Percentiles rank a stretch among this genome's conserved stretches.
Evolutionary conservation across 2,888 invertebrate genomes (phyloP).

Genomic region (Rhingia campestris): DNA sequence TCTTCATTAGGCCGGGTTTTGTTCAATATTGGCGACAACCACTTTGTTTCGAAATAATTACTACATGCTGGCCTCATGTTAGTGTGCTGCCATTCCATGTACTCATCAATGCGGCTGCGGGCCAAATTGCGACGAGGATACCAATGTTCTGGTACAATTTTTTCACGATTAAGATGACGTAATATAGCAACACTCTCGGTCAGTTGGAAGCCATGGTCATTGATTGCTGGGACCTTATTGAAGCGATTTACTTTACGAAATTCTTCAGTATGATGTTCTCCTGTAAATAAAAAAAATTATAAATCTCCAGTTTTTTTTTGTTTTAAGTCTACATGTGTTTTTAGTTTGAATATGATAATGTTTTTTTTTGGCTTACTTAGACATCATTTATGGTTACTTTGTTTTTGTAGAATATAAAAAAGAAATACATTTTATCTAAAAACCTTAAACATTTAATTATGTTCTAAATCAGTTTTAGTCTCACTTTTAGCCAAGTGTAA

Average conservation of each 20-base stretch:
- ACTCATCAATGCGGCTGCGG: conserved; percentile 88
- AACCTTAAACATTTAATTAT: no score
- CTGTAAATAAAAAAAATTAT: conserved; percentile 81
- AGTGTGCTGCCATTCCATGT: conserved; percentile 89
- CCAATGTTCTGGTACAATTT: conserved; percentile 85
- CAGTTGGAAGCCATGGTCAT: conserved; percentile 87
- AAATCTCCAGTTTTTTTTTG: no score
- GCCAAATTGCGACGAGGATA: conserved; percentile 86
- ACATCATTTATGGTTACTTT: no score
- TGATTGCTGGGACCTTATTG: conserved; percentile 87
- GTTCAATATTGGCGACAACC: conserved; percentile 83
- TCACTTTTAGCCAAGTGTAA: no score
- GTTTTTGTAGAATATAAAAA: no score
- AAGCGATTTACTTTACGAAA: conserved; percentile 85
- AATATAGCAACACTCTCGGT: conserved; percentile 88
- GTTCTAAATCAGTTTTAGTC: no score
- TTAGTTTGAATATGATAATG: no score
- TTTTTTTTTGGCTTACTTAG: no score
- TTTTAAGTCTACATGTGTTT: no score
- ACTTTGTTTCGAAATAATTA: conserved; percentile 85
- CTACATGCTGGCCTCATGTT: conserved; percentile 85
- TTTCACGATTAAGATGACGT: conserved; percentile 86
- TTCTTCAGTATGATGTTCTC: conserved; percentile 86
- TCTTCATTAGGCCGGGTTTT: conserved; percentile 83
- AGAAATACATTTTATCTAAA: no score